Percentiles rank a stretch among this genome's conserved stretches.
phyloP scores from a whole-genome alignment of 1,140 invertebrate species.

The Arion vulgaris region DNA sequence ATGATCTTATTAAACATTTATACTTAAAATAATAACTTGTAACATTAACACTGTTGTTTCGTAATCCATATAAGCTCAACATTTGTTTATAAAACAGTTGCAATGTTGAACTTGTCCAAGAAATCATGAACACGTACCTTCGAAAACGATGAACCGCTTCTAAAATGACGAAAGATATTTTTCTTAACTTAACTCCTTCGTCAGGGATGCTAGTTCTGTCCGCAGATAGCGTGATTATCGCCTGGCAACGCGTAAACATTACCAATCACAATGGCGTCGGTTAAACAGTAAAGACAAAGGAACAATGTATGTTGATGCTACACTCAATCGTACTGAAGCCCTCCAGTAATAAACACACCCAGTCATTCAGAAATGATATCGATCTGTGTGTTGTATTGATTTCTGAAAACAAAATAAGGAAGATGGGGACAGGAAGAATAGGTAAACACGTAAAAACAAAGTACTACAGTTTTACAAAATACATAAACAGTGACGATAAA shows the following conservation, averaged over 20 bases:
- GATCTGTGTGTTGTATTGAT: not conserved
- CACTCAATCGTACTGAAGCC: not conserved
- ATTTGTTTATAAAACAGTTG: no score
- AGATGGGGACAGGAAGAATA: not conserved
- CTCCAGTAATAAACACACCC: not conserved
- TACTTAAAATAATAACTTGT: no score
- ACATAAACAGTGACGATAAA: no score
- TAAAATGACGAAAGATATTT: not conserved
- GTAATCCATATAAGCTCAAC: no score
- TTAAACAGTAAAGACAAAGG: conserved; percentile 1
- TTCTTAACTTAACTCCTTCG: not conserved
- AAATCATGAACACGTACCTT: no score
- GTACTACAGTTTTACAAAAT: no score
- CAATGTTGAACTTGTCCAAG: no score
- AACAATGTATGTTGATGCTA: not conserved
- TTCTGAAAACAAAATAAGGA: no score
- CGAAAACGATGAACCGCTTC: no score
- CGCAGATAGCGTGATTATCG: not conserved
- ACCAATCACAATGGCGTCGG: not conserved
- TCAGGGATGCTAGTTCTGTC: not conserved
- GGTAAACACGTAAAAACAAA: no score
- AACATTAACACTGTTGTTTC: no score
- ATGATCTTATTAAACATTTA: no score
- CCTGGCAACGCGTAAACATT: not conserved
- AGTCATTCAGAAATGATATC: not conserved